Base-by-base conservation (phyloP, 1,140 invertebrate species). In the Drosophila athabasca region DNA sequence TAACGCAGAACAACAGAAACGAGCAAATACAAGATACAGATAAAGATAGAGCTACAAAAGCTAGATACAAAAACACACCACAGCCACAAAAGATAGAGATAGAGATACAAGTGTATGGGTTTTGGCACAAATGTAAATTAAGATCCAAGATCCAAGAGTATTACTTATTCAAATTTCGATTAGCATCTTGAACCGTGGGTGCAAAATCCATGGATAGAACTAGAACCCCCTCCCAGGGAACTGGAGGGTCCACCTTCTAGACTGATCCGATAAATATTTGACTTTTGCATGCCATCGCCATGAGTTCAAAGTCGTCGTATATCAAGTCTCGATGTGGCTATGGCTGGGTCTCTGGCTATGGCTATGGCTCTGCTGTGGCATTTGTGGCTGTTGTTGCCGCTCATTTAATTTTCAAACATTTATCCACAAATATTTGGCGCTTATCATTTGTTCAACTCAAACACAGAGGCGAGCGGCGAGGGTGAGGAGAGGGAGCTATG, bases 371-470 rank as follows among this genome's bases (percentile, higher is more conserved):
- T 11, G 31, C 50, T 7, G 7, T 31, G 31, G 31, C 7, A 24
- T 24, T 24, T 24, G 5, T 31, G 31, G 54, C 64, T 77, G 60
- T 54, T 75, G 74, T 58, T 76, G 74, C 64, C 61, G 75, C 78
- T 87, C 78, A 82, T 87, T 85, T 87, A 78, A 87, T 87, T 87
- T 88, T 55, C 75, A 87, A 87, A 87, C 83, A 87, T 87, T 87
- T 87, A 88, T 82, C 62, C 76, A 87, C 82, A 87, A 87, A 87
- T 87, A 87, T 87, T 87, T 87, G 75, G 59, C 53, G 77, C 82
- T 85, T 85, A 85, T 85, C 82, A 85, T 84, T 84, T 84, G 81
- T 65, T 78, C 73, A 44, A 66, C 43, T 26, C 59, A 79, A 84
- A 73, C 75, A 75, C 15, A 15, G n/a, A 11, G 39, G 24, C 11